Evolutionary conservation across 2,888 invertebrate species (phyloP).

Genomic region (Lottia scabra): DNA sequence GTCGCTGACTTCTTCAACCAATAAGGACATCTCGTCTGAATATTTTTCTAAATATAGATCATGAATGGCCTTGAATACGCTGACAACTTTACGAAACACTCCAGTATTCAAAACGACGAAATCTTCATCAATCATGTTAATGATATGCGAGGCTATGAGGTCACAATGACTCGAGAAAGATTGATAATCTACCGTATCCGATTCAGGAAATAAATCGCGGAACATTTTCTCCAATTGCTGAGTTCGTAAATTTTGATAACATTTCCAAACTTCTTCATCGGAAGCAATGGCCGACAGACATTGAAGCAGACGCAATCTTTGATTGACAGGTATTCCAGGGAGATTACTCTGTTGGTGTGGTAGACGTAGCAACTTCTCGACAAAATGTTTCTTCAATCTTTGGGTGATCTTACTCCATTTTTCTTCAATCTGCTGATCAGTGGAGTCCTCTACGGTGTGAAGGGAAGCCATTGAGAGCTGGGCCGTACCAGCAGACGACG

Average conservation of each 20-base stretch:
- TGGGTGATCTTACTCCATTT: constrained; percentile 42
- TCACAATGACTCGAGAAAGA: constrained; percentile 51
- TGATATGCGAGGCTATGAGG: constrained; percentile 46
- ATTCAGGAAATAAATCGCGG: constrained; percentile 47
- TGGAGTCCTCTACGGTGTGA: constrained; percentile 57
- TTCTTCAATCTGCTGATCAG: constrained; percentile 49
- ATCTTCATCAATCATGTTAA: constrained; percentile 64
- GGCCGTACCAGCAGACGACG: constrained; percentile 41
- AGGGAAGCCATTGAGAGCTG: constrained; percentile 55
- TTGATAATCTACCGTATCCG: constrained; percentile 42
- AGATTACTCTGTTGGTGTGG: constrained; percentile 34
- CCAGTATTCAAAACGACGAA: constrained; percentile 60
- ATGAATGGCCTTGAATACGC: constrained; percentile 56
- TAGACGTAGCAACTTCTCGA: constrained; percentile 50
- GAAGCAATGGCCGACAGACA: constrained; percentile 55
- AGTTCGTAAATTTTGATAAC: constrained; percentile 47
- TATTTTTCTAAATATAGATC: constrained; percentile 63
- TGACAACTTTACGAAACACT: constrained; percentile 53
- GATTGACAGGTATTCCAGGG: constrained; percentile 42
- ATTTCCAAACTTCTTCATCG: constrained; percentile 57
- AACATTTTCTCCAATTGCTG: constrained; percentile 58
- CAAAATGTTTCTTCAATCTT: constrained; percentile 44
- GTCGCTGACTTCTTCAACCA: constrained; percentile 60
- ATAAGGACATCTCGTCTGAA: constrained; percentile 59
- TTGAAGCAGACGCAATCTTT: constrained; percentile 57